Conservation (phyloP, 2,113 vertebrate genomes). For the Thinocorus orbignyianus region DNA sequence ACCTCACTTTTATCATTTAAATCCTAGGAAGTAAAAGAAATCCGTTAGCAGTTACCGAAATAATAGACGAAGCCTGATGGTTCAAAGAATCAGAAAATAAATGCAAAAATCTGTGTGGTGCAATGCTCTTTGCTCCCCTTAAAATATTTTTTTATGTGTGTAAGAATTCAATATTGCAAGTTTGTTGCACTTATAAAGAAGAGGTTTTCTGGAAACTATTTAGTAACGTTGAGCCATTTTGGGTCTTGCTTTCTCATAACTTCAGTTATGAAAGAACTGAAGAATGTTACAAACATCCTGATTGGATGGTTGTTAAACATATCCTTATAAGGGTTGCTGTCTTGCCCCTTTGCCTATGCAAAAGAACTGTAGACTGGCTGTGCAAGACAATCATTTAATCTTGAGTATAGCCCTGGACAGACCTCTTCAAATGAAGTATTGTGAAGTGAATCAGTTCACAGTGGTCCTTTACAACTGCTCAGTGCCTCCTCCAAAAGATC, state of each 20-base stretch:
- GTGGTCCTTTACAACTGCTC: not conserved
- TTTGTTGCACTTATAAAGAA: not conserved
- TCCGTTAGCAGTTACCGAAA: not conserved
- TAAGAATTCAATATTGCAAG: too few species aligned
- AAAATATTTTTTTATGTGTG: too few species aligned
- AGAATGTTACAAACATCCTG: not conserved
- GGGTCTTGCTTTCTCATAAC: not conserved
- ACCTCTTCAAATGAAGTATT: not conserved
- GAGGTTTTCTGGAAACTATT: not conserved
- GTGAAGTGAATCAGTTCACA: not conserved
- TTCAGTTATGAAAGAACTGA: too few species aligned
- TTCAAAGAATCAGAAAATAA: not conserved
- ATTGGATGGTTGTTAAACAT: not conserved
- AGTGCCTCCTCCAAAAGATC: not conserved
- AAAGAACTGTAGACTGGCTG: not conserved
- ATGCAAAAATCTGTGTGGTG: not conserved
- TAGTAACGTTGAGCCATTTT: not conserved
- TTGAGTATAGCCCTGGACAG: not conserved
- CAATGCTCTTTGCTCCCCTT: too few species aligned
- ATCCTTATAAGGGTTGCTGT: not conserved
- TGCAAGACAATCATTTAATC: rapidly evolving
- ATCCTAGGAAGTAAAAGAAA: not conserved
- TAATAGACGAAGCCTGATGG: not conserved
- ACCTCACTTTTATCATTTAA: not conserved
- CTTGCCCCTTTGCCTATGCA: not conserved